Base-by-base conservation (phyloP, 2,797 vertebrate species). In the Microcaecilia unicolor region DNA sequence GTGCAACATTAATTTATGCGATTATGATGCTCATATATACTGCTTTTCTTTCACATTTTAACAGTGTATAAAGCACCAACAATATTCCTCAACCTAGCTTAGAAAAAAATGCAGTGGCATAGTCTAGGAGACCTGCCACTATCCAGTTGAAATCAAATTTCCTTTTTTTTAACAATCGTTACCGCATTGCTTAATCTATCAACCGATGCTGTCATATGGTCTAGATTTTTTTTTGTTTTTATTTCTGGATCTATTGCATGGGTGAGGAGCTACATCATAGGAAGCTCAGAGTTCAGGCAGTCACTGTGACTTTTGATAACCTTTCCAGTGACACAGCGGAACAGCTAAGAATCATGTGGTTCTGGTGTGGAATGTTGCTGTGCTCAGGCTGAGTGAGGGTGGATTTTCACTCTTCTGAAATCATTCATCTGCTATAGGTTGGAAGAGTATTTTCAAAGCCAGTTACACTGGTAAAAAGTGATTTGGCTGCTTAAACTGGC, bases 361-460 rank as follows among this genome's bases (percentile, higher is more conserved):
- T 63, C 60, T 33, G 52, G 58, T 61, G 57, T 64, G 51, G 66
- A 61, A 53, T 66, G 65, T 80, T 72, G 80, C 81, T 64, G 73
- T 65, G 78, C 62, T 71, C 74, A 74, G 70, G 72, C 69, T 61
- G 67, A 85, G 51, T 84, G 86, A 68, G 77, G 80, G 70, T 80
- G 79, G 64, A 64, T 76, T 81, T 69, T 75, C 48, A 47, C 44
- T 68, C 37, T 51, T 61, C 60, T 58, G 50, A 55, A 75, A 69
- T 61, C 66, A 40, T 62, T 49, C 48, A 58, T 71, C 80, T 86
- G 78, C 33, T 35, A n/a, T n/a, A n/a, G n/a, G n/a, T n/a, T n/a
- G n/a, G n/a, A n/a, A n/a, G n/a, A n/a, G n/a, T n/a, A n/a, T n/a
- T n/a, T n/a, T n/a, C n/a, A n/a, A n/a, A n/a, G n/a, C n/a, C n/a